Evolutionary conservation across 1,140 invertebrate genomes (phyloP).

Genomic region (Caenorhabditis briggsae): DNA sequence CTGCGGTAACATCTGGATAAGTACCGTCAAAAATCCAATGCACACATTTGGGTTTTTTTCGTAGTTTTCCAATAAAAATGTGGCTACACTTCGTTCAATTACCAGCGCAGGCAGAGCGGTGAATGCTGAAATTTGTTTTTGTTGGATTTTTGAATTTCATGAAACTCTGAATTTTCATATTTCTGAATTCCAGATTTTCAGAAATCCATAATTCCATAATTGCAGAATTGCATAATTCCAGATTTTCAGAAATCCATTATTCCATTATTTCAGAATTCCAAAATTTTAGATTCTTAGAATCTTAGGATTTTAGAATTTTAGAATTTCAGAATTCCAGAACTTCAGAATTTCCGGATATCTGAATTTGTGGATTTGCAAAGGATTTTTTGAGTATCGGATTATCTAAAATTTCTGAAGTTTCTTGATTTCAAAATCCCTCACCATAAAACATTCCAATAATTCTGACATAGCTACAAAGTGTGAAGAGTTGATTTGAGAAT

Average conservation of each 20-base stretch:
- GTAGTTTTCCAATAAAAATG: constrained; percentile 21
- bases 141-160: background rate
- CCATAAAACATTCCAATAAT: too few relatives aligned
- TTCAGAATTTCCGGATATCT: too few relatives aligned
- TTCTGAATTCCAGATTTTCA: background rate
- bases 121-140: constrained; percentile 1
- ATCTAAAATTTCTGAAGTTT: background rate
- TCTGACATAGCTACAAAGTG: too few relatives aligned
- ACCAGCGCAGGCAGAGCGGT: background rate
- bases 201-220: too few relatives aligned
- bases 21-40: background rate
- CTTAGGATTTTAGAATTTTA: too few relatives aligned
- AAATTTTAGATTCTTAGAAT: too few relatives aligned
- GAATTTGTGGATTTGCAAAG: too few relatives aligned
- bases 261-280: too few relatives aligned
- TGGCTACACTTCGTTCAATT: constrained; percentile 14
- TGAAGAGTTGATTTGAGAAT: too few relatives aligned
- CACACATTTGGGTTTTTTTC: background rate
- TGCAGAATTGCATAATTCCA: too few relatives aligned
- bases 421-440: background rate
- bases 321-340: too few relatives aligned
- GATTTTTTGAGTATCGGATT: background rate
- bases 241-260: too few relatives aligned
- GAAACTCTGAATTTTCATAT: background rate
- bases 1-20: background rate